Percentiles rank a stretch among this genome's conserved stretches.
phyloP scores from a whole-genome alignment of 2,797 vertebrate genomes.

The Characodon lateralis region DNA sequence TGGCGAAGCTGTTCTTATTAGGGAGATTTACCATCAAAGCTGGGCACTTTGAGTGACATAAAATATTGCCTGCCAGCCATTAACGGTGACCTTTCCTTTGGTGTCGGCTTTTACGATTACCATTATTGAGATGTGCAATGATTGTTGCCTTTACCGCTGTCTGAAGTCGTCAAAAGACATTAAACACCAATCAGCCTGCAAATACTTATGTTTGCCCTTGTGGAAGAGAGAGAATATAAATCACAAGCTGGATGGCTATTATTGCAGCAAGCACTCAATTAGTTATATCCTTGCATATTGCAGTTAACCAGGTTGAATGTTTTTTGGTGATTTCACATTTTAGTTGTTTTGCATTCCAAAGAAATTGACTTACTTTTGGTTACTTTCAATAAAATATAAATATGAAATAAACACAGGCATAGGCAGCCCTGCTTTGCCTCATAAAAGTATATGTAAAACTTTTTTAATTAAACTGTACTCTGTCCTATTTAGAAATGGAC shows the following conservation, averaged over 20 bases:
- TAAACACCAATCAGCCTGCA: slow-evolving; percentile 22
- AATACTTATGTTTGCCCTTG: slow-evolving; percentile 46
- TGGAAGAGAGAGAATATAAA: slow-evolving; percentile 38
- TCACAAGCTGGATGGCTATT: slow-evolving; percentile 26
- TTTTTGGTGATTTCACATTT: slow-evolving; percentile 2
- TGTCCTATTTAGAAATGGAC: slow-evolving; percentile 25
- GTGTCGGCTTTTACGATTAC: slow-evolving; percentile 48
- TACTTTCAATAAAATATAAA: slow-evolving; percentile 21
- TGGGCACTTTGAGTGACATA: slow-evolving; percentile 40
- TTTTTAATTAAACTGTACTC: slow-evolving; percentile 59
- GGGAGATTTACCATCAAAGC: slow-evolving; percentile 43
- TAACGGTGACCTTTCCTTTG: slow-evolving; percentile 54
- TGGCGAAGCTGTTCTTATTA: slow-evolving; percentile 28
- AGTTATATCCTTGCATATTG: slow-evolving; percentile 41
- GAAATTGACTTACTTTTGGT: slow-evolving; percentile 2
- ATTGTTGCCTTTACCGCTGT: slow-evolving; percentile 46
- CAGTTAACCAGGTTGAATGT: slow-evolving; percentile 24
- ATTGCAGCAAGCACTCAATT: slow-evolving; percentile 32
- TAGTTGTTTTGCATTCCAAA: slow-evolving; percentile 1
- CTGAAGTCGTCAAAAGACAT: slow-evolving; percentile 37
- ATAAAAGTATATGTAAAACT: slow-evolving; percentile 55
- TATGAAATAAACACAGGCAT: slow-evolving; percentile 2
- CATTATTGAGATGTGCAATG: slow-evolving; percentile 54
- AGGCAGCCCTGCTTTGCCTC: slow-evolving; percentile 25
- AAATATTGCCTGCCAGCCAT: slow-evolving; percentile 46